Evolutionary conservation across 2,888 invertebrate species (phyloP).

Genomic region (Caenorhabditis sp.): DNA sequence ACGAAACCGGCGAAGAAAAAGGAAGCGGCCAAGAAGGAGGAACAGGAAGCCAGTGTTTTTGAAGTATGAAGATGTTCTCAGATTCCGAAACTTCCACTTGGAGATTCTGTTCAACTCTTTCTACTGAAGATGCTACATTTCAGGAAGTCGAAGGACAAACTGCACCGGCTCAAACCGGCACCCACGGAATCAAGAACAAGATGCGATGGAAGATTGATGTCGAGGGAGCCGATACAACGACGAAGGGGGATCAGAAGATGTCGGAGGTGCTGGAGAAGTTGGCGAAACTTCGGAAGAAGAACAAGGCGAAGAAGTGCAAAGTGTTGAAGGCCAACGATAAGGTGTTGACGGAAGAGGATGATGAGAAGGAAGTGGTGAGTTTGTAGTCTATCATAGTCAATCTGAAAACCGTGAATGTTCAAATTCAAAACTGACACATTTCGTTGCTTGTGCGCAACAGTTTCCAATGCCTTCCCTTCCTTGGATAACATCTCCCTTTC

Average conservation of each 20-base stretch:
- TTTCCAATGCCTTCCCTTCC: too few species aligned
- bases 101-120: too few species aligned
- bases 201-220: conserved; percentile 64
- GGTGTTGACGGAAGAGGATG: conserved; percentile 8
- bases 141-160: conserved; percentile 38
- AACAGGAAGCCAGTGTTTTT: conserved; percentile 46
- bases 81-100: too few species aligned
- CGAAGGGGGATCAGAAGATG: conserved; percentile 48
- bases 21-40: conserved; percentile 27
- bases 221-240: conserved; percentile 47
- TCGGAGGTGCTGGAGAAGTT: conserved; percentile 39
- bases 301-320: conserved; percentile 30
- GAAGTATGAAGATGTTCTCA: conserved; percentile 14
- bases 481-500: neutral
- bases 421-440: too few species aligned
- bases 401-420: too few species aligned
- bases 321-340: conserved; percentile 31
- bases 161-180: conserved; percentile 35
- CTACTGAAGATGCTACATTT: too few species aligned
- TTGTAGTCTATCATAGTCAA: neutral
- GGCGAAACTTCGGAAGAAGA: conserved; percentile 25
- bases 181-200: conserved; percentile 57
- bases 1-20: conserved; percentile 21
- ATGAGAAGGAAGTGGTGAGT: conserved; percentile 23
- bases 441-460: too few species aligned